These are phyloP conservation scores for Synanthedon tipuliformis DNA, from an alignment of 2,888 invertebrate genomes.

Conservation along the genomic window DNA sequence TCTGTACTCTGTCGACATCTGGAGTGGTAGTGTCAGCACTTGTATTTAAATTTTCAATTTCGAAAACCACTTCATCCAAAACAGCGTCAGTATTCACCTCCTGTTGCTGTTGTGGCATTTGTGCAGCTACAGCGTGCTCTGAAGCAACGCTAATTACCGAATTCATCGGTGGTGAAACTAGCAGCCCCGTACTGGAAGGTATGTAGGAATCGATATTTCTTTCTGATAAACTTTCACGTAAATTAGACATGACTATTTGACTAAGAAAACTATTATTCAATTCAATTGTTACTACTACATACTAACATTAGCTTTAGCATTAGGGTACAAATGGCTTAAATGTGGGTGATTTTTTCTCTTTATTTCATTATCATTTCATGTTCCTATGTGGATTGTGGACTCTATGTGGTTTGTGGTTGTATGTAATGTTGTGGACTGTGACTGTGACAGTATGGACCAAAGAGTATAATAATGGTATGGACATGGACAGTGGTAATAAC, in stretches of 20 bases:
- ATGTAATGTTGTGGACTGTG: too few species aligned
- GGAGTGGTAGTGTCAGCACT: constrained; percentile 13
- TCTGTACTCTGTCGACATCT: constrained; percentile 11
- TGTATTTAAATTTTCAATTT: constrained; percentile 21
- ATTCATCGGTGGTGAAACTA: constrained; percentile 24
- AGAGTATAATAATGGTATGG: too few species aligned
- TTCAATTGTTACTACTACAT: too few species aligned
- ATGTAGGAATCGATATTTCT: constrained; percentile 22
- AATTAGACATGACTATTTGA: constrained; percentile 28
- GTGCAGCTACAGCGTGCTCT: constrained; percentile 11
- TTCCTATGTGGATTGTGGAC: too few species aligned
- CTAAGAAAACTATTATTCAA: too few species aligned
- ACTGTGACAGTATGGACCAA: too few species aligned
- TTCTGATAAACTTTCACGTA: constrained; percentile 22
- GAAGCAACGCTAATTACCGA: constrained; percentile 15
- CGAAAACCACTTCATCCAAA: constrained; percentile 15
- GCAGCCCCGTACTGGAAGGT: constrained; percentile 29
- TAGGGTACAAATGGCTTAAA: too few species aligned
- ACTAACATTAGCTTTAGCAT: too few species aligned
- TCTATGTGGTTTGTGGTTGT: too few species aligned
- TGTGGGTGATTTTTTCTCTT: too few species aligned
- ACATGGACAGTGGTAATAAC: too few species aligned
- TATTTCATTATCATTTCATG: too few species aligned
- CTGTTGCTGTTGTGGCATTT: constrained; percentile 9
- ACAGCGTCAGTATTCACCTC: constrained; percentile 9